Evolutionary conservation across 2,888 invertebrate genomes (phyloP).

Genomic region (Lasioglossum villosulum): DNA sequence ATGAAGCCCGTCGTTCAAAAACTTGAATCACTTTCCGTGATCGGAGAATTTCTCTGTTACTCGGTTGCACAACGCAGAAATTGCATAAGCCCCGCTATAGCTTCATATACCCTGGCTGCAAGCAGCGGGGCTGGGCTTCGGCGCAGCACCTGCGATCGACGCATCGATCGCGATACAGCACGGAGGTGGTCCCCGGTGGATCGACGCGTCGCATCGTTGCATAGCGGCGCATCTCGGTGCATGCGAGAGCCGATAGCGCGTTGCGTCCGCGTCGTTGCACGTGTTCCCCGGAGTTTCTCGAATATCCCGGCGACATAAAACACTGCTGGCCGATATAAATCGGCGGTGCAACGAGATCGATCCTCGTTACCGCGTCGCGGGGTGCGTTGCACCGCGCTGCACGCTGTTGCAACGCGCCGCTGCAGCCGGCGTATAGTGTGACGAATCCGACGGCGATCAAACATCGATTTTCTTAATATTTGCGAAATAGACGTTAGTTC

Average conservation of each 20-base stretch:
- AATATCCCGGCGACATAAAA: conserved; percentile 62
- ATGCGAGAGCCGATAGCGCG: conserved; percentile 53
- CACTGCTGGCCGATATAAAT: conserved; percentile 66
- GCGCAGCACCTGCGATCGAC: conserved; percentile 53
- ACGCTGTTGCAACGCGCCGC: no score
- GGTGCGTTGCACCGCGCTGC: not conserved
- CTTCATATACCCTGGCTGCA: conserved; percentile 29
- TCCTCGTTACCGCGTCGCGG: conserved; percentile 72
- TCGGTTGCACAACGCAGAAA: conserved; percentile 17
- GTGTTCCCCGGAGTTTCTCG: conserved; percentile 59
- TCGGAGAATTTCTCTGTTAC: not conserved
- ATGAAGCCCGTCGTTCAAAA: not conserved
- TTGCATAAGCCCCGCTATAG: conserved; percentile 41
- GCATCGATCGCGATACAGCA: conserved; percentile 40
- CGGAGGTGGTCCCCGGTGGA: conserved; percentile 59
- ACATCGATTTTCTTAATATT: no score
- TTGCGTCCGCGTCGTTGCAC: conserved; percentile 37
- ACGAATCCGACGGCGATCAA: not conserved
- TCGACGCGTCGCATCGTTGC: conserved; percentile 8
- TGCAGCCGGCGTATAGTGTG: not conserved
- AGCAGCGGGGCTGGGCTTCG: not conserved
- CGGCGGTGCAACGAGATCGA: conserved; percentile 73
- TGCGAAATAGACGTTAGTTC: no score
- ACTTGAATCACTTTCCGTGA: conserved; percentile 4
- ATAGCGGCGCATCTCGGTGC: conserved; percentile 1